phyloP scores from a whole-genome alignment of 2,888 invertebrate genomes.

The Patella depressa region DNA sequence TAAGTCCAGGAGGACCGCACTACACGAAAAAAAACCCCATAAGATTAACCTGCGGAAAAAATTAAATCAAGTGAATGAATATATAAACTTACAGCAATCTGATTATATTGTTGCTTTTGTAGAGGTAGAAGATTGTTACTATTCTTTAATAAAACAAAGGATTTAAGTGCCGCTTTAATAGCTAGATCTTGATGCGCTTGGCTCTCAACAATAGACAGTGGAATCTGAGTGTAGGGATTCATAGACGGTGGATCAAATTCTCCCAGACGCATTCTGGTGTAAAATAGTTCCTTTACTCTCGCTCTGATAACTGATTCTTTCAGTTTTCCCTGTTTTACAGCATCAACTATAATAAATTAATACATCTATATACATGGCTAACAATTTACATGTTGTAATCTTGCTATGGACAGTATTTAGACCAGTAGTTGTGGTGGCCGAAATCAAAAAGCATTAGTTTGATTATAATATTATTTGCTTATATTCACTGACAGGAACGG shows the following conservation, averaged over 20 bases:
- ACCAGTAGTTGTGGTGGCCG: too few relatives aligned
- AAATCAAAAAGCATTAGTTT: too few relatives aligned
- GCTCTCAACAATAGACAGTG: slow-evolving; percentile 43
- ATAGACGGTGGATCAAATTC: slow-evolving; percentile 39
- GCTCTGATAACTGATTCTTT: not conserved
- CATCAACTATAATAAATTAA: not conserved
- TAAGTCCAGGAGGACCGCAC: too few relatives aligned
- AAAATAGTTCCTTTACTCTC: slow-evolving; percentile 1
- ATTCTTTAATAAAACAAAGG: slow-evolving; percentile 53
- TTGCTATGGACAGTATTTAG: too few relatives aligned
- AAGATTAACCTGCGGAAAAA: too few relatives aligned
- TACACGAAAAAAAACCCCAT: too few relatives aligned
- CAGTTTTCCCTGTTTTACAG: not conserved
- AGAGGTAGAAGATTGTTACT: slow-evolving; percentile 32
- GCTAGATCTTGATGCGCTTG: slow-evolving; percentile 39
- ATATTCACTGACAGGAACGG: too few relatives aligned
- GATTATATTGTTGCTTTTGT: slow-evolving; percentile 19
- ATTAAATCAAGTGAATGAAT: too few relatives aligned
- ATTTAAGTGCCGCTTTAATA: slow-evolving; percentile 41
- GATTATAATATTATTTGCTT: too few relatives aligned
- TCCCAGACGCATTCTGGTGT: slow-evolving; percentile 23
- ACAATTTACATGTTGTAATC: too few relatives aligned
- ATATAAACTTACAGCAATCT: slow-evolving; percentile 38
- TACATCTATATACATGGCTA: too few relatives aligned
- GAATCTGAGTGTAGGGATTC: slow-evolving; percentile 47